Evolutionary conservation across 2,888 invertebrate genomes (phyloP).

Genomic region (Mystacides longicornis): DNA sequence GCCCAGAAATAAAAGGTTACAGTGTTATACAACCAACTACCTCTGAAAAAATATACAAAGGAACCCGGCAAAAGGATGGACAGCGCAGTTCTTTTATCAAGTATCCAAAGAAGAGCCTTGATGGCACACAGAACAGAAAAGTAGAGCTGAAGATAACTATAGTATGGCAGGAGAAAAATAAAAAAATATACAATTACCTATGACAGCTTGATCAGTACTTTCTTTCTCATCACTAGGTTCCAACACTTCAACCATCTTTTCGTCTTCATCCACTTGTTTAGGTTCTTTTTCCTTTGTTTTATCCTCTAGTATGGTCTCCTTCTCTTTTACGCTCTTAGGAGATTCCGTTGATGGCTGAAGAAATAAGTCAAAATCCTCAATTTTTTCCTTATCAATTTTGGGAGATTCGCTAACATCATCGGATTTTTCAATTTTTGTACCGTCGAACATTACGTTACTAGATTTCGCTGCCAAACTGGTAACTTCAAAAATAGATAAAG

Average conservation of each 20-base stretch:
- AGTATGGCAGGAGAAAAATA: background rate
- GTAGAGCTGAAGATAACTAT: too few relatives aligned
- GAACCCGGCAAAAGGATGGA: too few relatives aligned
- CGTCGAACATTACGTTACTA: too few relatives aligned
- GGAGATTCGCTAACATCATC: background rate
- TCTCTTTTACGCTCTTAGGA: background rate
- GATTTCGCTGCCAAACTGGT: constrained; percentile 8
- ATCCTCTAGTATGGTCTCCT: background rate
- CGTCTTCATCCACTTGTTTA: background rate
- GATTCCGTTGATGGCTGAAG: background rate
- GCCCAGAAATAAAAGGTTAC: too few relatives aligned
- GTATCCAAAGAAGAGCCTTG: too few relatives aligned
- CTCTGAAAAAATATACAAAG: too few relatives aligned
- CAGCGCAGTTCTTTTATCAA: too few relatives aligned
- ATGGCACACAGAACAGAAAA: too few relatives aligned
- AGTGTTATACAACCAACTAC: too few relatives aligned
- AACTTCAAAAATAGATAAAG: constrained; percentile 9
- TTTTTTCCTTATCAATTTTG: too few relatives aligned
- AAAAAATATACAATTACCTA: background rate
- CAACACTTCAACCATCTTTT: background rate
- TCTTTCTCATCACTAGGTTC: background rate
- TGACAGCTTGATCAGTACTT: background rate
- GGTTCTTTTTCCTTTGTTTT: background rate
- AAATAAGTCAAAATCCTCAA: too few relatives aligned
- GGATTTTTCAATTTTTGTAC: too few relatives aligned